These are phyloP conservation scores for Suillia variegata DNA, from an alignment of 2,888 invertebrate species.

Conservation along the genomic window DNA sequence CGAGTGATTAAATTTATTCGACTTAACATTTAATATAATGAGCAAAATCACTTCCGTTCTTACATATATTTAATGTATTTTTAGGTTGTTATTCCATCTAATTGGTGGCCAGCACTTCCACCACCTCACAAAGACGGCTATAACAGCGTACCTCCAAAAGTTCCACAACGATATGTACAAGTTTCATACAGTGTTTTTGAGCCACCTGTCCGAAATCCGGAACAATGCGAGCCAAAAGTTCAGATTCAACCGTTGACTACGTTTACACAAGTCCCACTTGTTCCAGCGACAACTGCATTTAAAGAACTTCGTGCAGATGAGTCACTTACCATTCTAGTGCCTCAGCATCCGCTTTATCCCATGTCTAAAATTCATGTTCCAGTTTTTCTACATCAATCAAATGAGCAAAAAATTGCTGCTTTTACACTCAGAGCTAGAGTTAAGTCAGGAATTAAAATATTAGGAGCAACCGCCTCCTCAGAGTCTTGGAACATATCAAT, in stretches of 20 bases:
- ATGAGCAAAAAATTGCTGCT: conserved; percentile 72
- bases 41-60: too few relatives aligned
- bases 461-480: conserved; percentile 79
- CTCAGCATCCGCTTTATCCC: conserved; percentile 87
- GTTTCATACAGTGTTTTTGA: conserved; percentile 89
- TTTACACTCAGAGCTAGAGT: conserved; percentile 91
- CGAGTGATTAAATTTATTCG: too few relatives aligned
- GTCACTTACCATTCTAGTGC: conserved; percentile 81
- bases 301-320: conserved; percentile 85
- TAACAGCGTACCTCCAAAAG: conserved; percentile 64
- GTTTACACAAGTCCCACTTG: conserved; percentile 71
- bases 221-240: conserved; percentile 76
- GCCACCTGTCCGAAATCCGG: conserved; percentile 72
- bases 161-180: conserved; percentile 77
- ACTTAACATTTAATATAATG: conserved; percentile 4
- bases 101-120: conserved; percentile 86
- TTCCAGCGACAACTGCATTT: conserved; percentile 79
- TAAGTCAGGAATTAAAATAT: conserved; percentile 82
- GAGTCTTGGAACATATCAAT: conserved; percentile 87
- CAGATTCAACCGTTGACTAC: conserved; percentile 73
- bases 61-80: conserved; percentile 5
- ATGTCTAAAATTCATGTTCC: conserved; percentile 89
- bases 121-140: conserved; percentile 68
- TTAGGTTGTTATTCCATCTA: conserved; percentile 79
- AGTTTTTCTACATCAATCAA: conserved; percentile 79